A percentile compares a stretch with the other conserved stretches of the same genome.
phyloP scores from a whole-genome alignment of 1,140 invertebrate genomes.

The Dryas iulia region DNA sequence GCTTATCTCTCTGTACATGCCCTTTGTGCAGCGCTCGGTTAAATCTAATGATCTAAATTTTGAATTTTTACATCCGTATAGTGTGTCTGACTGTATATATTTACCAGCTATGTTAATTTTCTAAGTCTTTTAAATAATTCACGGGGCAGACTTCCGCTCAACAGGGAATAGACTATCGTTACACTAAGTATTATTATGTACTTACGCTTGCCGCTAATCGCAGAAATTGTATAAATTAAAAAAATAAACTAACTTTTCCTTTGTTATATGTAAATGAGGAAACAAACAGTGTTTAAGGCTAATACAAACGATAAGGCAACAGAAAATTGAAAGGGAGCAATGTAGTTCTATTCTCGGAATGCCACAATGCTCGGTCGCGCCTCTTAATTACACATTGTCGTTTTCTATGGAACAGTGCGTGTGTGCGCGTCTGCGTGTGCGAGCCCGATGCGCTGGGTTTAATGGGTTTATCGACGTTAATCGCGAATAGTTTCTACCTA shows the following conservation, averaged over 20 bases:
- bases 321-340: neutral
- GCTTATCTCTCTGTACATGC: neutral
- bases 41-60: neutral
- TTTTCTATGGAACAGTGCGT: neutral
- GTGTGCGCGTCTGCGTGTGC: neutral
- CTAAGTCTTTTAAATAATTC: too few species aligned
- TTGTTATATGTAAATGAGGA: neutral
- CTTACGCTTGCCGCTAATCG: neutral
- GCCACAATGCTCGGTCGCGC: neutral
- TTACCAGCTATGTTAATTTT: too few species aligned
- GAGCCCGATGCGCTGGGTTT: neutral
- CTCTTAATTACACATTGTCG: conserved; percentile 12
- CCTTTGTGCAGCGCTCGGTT: neutral
- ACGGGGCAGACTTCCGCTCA: too few species aligned
- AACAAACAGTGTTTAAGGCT: neutral
- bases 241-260: neutral
- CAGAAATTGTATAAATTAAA: neutral
- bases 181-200: too few species aligned
- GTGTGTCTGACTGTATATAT: neutral
- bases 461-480: neutral
- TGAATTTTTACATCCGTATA: neutral
- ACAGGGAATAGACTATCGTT: too few species aligned
- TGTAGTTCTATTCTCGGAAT: neutral
- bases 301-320: neutral
- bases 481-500: neutral